Conservation (phyloP, 1,140 invertebrate genomes). For the Drosophila kikkawai region DNA sequence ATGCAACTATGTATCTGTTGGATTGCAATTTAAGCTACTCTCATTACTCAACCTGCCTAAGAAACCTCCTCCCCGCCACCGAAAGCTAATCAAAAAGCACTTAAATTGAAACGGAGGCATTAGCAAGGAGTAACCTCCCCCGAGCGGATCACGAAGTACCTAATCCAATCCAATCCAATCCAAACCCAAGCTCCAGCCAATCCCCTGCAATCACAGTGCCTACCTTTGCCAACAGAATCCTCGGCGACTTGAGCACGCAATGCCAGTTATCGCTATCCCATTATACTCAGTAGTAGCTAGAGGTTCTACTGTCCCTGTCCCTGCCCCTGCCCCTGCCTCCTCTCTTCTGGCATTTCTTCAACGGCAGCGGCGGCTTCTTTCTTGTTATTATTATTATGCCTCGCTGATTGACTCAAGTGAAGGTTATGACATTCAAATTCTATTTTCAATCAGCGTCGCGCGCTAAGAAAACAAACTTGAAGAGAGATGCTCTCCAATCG, state of each 20-base stretch:
- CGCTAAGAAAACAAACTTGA: slow-evolving; percentile 54
- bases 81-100: slow-evolving; percentile 74
- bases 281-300: neutral
- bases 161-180: neutral
- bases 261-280: slow-evolving; percentile 19
- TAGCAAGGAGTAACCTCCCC: slow-evolving; percentile 18
- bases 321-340: neutral
- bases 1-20: neutral
- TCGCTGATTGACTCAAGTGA: slow-evolving; percentile 67
- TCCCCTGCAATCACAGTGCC: neutral
- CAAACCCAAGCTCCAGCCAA: neutral
- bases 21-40: slow-evolving; percentile 19
- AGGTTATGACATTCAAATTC: slow-evolving; percentile 81
- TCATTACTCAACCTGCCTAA: slow-evolving; percentile 5
- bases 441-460: slow-evolving; percentile 72
- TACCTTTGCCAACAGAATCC: slow-evolving; percentile 31
- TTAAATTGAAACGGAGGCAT: slow-evolving; percentile 60
- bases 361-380: slow-evolving; percentile 14
- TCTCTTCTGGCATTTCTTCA: neutral
- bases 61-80: neutral
- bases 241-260: slow-evolving; percentile 18
- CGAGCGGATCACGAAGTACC: neutral
- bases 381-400: slow-evolving; percentile 29
- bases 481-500: slow-evolving; percentile 43
- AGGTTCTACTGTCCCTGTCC: too few relatives aligned